Conservation (phyloP, 2,888 invertebrate genomes). For the Ametastegia equiseti region DNA sequence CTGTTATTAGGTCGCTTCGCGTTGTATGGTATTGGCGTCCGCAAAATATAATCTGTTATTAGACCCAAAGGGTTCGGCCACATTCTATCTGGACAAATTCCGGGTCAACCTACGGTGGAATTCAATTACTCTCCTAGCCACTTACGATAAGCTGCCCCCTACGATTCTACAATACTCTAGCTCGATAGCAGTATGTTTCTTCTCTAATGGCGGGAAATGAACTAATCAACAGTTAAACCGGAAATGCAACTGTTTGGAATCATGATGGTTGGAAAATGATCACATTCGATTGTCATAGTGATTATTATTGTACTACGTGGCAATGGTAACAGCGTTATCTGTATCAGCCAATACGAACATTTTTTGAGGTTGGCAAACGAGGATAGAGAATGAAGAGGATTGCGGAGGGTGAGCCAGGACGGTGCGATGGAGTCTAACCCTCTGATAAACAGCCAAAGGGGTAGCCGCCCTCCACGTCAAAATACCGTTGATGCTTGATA, state of each 20-base stretch:
- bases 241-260: background rate
- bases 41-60: slow-evolving; percentile 41
- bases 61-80: slow-evolving; percentile 37
- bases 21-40: background rate
- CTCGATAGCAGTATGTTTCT: background rate
- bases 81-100: slow-evolving; percentile 41
- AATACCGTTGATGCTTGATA: slow-evolving; percentile 48
- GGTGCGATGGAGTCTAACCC: slow-evolving; percentile 48
- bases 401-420: slow-evolving; percentile 42
- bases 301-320: background rate
- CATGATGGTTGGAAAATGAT: background rate
- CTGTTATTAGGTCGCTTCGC: slow-evolving; percentile 10
- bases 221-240: background rate
- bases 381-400: slow-evolving; percentile 6
- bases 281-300: background rate
- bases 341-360: slow-evolving; percentile 34
- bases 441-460: slow-evolving; percentile 49
- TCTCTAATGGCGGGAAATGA: background rate
- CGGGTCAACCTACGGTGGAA: slow-evolving; percentile 21
- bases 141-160: slow-evolving; percentile 20
- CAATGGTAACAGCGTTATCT: background rate
- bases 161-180: background rate
- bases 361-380: slow-evolving; percentile 9
- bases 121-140: slow-evolving; percentile 29
- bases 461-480: slow-evolving; percentile 48